These are phyloP conservation scores for Muscicapa striata DNA, from an alignment of 2,797 vertebrate species.

Conservation along the genomic window DNA sequence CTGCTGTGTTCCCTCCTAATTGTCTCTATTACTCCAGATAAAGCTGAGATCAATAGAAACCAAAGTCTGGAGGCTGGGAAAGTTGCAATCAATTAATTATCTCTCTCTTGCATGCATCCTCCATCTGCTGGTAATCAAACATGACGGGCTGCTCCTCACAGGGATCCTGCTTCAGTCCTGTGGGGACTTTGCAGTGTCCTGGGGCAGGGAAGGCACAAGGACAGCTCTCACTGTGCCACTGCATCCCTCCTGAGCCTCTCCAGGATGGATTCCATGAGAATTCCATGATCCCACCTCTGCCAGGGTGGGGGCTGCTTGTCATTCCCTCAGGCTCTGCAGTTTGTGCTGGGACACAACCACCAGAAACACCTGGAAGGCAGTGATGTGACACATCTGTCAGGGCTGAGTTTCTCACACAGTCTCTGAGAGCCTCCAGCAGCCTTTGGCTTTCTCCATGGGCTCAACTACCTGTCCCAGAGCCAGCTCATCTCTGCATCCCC, in stretches of 20 bases:
- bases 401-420: accelerated
- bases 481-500: background rate
- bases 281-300: background rate
- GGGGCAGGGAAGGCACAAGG: background rate
- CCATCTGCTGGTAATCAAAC: slow-evolving; percentile 45
- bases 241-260: background rate
- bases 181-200: background rate
- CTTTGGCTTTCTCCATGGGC: background rate
- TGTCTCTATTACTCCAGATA: slow-evolving; percentile 76
- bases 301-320: background rate
- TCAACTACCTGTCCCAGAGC: background rate
- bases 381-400: background rate
- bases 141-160: background rate
- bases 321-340: background rate
- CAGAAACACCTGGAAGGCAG: background rate
- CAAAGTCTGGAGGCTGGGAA: slow-evolving; percentile 60
- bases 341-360: background rate
- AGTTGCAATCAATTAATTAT: slow-evolving; percentile 78
- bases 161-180: accelerated
- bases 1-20: slow-evolving; percentile 68
- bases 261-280: background rate
- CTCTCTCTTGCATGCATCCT: slow-evolving; percentile 53
- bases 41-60: slow-evolving; percentile 74
- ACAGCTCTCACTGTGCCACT: background rate
- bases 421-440: background rate